Percentiles rank a stretch among this genome's conserved stretches.
phyloP scores from a whole-genome alignment of 2,113 vertebrate genomes.

The Fregata magnificens region DNA sequence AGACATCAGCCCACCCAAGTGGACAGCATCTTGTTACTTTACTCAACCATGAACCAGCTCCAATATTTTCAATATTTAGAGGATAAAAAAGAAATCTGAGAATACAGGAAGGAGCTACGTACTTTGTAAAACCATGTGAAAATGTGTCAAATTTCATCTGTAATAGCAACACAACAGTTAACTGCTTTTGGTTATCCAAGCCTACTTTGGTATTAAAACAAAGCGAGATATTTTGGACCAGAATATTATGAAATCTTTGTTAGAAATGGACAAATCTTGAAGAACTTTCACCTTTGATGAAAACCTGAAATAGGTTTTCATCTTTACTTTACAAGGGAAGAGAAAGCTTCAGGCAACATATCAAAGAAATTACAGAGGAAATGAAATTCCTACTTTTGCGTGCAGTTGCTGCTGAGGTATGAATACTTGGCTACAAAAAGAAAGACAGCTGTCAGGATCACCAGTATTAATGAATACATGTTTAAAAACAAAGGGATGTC shows the following conservation, averaged over 20 bases:
- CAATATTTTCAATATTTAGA: not conserved
- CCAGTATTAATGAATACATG: not conserved
- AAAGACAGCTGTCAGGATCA: not conserved
- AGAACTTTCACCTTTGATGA: slow-evolving; percentile 22
- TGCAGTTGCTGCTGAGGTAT: not conserved
- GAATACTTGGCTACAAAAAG: not conserved
- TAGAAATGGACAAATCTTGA: not conserved
- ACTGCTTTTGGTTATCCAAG: not conserved
- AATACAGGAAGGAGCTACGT: not conserved
- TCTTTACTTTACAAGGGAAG: not conserved
- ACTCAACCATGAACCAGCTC: not conserved
- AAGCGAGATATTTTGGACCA: not conserved
- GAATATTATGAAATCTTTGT: not conserved
- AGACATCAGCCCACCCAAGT: not conserved
- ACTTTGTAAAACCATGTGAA: not conserved
- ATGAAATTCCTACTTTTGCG: not conserved
- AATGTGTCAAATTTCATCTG: not conserved
- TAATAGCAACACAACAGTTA: not conserved
- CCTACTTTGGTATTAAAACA: not conserved
- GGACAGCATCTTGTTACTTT: not conserved
- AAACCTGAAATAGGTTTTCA: not conserved
- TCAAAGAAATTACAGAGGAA: not conserved
- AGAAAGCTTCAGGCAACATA: not conserved
- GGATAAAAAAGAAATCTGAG: not conserved
- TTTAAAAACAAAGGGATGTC: not conserved